phyloP scores from a whole-genome alignment of 1,140 invertebrate species.

The Drosophila lini region DNA sequence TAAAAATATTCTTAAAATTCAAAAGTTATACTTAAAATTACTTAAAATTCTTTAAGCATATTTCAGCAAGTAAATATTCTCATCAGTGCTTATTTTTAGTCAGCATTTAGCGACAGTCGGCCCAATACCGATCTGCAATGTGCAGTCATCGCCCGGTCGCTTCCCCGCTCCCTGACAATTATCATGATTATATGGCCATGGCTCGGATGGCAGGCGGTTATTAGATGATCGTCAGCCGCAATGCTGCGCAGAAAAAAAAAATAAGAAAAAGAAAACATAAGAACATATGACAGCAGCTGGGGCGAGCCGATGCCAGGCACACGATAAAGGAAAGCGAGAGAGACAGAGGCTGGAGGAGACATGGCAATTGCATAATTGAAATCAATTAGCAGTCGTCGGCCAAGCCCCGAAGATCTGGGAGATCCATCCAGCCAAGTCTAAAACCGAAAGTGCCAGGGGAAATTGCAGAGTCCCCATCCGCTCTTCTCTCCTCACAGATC shows the following conservation, averaged over 20 bases:
- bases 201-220: constrained; percentile 70
- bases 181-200: constrained; percentile 73
- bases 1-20: neutral
- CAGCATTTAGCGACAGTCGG: constrained; percentile 60
- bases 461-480: constrained; percentile 35
- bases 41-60: neutral
- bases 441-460: constrained; percentile 74
- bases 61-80: neutral
- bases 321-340: constrained; percentile 44
- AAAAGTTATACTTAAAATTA: neutral
- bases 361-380: constrained; percentile 79
- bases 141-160: constrained; percentile 1
- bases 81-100: constrained; percentile 4
- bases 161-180: constrained; percentile 54
- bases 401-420: constrained; percentile 28
- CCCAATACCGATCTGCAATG: constrained; percentile 25
- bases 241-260: constrained; percentile 18
- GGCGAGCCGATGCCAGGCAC: constrained; percentile 56
- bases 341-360: constrained; percentile 36
- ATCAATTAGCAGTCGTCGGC: constrained; percentile 68
- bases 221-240: constrained; percentile 66
- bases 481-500: constrained; percentile 18
- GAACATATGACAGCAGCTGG: constrained; percentile 51
- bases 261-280: constrained; percentile 20
- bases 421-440: constrained; percentile 12